Conservation (phyloP, 2,888 invertebrate genomes). For the Chironomus riparius region DNA sequence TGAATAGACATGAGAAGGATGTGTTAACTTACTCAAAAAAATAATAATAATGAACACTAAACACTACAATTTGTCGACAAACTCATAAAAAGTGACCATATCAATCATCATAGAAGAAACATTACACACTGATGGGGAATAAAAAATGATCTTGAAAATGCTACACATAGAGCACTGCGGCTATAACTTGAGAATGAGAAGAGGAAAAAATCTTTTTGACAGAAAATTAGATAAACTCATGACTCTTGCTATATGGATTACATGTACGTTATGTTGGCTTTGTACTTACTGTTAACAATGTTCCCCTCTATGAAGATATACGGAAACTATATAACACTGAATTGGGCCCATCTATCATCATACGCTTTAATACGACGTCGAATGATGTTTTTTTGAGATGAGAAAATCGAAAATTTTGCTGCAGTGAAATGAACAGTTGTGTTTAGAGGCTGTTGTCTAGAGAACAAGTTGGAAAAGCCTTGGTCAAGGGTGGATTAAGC, state of each 20-base stretch:
- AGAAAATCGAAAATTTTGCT: background rate
- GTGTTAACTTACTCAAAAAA: background rate
- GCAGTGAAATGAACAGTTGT: background rate
- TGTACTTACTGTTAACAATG: background rate
- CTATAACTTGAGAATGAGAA: no score
- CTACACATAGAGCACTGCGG: background rate
- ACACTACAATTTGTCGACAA: slow-evolving; percentile 20
- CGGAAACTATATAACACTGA: background rate
- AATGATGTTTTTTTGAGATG: background rate
- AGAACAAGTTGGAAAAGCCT: no score
- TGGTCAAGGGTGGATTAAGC: no score
- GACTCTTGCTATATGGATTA: no score
- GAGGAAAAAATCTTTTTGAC: background rate
- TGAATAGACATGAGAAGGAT: background rate
- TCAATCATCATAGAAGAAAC: slow-evolving; percentile 16
- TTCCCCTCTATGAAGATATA: background rate
- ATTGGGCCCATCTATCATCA: background rate
- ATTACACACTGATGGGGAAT: background rate
- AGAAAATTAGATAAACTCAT: slow-evolving; percentile 20
- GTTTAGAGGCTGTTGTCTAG: background rate
- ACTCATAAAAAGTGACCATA: slow-evolving; percentile 20
- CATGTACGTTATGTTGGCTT: background rate
- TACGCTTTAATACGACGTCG: background rate
- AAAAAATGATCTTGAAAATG: slow-evolving; percentile 23
- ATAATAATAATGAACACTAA: background rate